Evolutionary conservation across 2,113 vertebrate species (phyloP).

Genomic region (Lonchura striata): DNA sequence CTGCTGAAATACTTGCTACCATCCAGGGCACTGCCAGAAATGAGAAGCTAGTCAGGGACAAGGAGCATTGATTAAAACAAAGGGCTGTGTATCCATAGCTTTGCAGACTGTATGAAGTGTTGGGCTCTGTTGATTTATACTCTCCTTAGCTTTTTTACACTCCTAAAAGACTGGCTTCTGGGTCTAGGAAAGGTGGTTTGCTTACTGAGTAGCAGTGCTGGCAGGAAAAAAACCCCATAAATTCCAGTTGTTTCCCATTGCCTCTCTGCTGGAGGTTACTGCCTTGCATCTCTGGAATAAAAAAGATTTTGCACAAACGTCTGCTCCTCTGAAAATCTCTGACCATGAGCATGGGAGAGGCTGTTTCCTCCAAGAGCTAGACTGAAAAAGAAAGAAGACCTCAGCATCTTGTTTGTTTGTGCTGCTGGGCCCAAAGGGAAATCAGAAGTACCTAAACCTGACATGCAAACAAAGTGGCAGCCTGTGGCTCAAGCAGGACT

Average conservation of each 20-base stretch:
- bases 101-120: neutral
- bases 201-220: neutral
- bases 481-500: neutral
- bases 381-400: neutral
- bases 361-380: neutral
- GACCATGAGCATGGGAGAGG: neutral
- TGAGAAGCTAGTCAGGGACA: neutral
- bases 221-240: fast-evolving
- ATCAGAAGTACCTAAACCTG: neutral
- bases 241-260: neutral
- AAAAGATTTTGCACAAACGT: neutral
- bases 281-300: neutral
- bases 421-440: neutral
- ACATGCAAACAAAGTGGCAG: neutral
- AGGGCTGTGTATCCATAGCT: neutral
- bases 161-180: neutral
- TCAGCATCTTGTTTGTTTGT: neutral
- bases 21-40: neutral
- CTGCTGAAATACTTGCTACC: neutral
- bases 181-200: neutral
- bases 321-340: neutral
- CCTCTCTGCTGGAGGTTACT: neutral
- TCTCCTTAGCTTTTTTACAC: neutral
- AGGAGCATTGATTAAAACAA: neutral
- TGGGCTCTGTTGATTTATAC: neutral